Base-by-base conservation (phyloP, 2,888 invertebrate genomes). In the Dorcus hopei region DNA sequence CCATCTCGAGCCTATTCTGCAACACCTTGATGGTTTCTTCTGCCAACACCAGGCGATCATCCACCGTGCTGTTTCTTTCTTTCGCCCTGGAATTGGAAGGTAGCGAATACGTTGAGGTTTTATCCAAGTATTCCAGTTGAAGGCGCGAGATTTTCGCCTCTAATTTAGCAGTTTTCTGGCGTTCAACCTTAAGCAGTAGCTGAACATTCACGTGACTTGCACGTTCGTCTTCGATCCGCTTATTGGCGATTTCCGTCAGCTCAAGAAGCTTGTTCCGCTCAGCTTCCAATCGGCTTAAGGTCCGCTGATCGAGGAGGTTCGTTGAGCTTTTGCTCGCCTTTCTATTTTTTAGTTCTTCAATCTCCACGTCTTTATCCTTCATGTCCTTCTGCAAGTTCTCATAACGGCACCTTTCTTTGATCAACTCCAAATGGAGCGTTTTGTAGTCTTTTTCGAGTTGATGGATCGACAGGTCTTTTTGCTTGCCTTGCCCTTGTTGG, bases 21-120 rank as follows among this genome's bases (percentile, higher is more conserved):
- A 88, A 76, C 14, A 86, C 84, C 71, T 86, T 84, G 43, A 87
- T 79, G 67, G 85, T 86, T 74, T 89, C 88, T 68, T 87, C 84
- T 0, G 87, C 81, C 54, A 89, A 74, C 70, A 86, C 86, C 54
- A 88, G 72, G 68, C 82, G 80, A 61, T 74, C 70, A 3, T 54
- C 45, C 39, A 49, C 38, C 8, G 41, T 16, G 8, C 19, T 16
- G 3, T 50, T 52, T 7, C 42, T 38, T 9, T 52, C 55, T n/a
- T 52, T 54, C 38, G 11, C 19, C 19, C 56, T 38, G 51, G 62
- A 49, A 52, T 52, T 54, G 16, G 59, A 67, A 72, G 78, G 3
- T 77, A 79, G 3, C 69, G 42, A 54, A 39, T 60, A 60, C 9
- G 51, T 43, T 2, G 57, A 57, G 14, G 49, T 57, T 81, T 74